phyloP scores from a whole-genome alignment of 2,797 vertebrate species.

The Heliangelus exortis region DNA sequence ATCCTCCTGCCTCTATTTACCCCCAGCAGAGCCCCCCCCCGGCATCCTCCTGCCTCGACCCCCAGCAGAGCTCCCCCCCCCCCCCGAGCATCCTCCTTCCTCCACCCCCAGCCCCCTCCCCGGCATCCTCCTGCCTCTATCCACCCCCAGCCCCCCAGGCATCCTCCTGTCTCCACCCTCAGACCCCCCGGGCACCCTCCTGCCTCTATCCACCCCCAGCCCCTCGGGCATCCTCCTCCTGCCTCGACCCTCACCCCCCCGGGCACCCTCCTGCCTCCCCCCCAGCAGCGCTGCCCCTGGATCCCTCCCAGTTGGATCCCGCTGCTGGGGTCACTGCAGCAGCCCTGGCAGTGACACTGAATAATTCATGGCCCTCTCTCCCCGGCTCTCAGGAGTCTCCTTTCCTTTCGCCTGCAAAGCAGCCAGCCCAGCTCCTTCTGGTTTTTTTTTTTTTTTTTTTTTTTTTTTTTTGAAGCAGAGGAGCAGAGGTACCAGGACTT shows the following conservation, averaged over 20 bases:
- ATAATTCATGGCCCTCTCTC: neutral
- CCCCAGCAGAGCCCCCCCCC: neutral
- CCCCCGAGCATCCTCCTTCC: no score
- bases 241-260: neutral
- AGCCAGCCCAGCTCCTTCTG: neutral
- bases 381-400: neutral
- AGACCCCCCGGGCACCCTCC: no score
- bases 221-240: no score
- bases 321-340: no score
- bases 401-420: neutral
- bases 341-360: neutral
- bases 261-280: neutral
- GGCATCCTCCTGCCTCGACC: neutral
- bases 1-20: no score
- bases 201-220: no score
- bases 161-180: no score
- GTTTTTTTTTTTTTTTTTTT: no score
- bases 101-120: no score
- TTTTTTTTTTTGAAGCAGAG: neutral
- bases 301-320: neutral
- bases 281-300: rapidly evolving
- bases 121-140: no score
- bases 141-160: no score
- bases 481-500: neutral
- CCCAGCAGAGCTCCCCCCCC: no score